These are phyloP conservation scores for Latrodectus elegans DNA, from an alignment of 2,888 invertebrate species.

Conservation along the genomic window DNA sequence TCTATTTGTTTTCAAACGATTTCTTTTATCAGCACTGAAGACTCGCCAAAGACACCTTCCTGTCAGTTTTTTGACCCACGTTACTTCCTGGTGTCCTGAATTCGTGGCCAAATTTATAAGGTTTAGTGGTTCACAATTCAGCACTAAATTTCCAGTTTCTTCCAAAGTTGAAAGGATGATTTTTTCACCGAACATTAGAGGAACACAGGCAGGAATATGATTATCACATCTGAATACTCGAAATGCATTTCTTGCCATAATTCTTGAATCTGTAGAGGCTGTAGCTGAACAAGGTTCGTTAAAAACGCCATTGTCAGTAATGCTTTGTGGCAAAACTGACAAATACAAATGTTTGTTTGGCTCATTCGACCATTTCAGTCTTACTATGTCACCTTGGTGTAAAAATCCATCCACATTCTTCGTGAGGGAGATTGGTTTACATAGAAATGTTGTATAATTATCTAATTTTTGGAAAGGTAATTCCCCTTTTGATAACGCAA, in stretches of 20 bases:
- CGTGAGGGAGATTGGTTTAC: slow-evolving; percentile 29
- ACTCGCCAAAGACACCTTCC: slow-evolving; percentile 39
- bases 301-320: slow-evolving; percentile 16
- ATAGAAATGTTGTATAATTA: slow-evolving; percentile 16
- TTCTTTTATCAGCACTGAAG: background rate
- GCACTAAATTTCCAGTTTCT: slow-evolving; percentile 21
- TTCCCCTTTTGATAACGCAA: slow-evolving; percentile 25
- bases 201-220: slow-evolving; percentile 23
- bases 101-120: slow-evolving; percentile 22
- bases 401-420: slow-evolving; percentile 49
- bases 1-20: background rate
- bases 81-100: slow-evolving; percentile 43
- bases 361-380: slow-evolving; percentile 37
- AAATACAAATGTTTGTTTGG: slow-evolving; percentile 8
- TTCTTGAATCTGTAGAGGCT: slow-evolving; percentile 32
- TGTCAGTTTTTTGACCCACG: slow-evolving; percentile 32
- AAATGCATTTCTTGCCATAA: slow-evolving; percentile 22
- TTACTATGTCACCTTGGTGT: slow-evolving; percentile 46
- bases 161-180: slow-evolving; percentile 17
- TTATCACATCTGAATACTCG: slow-evolving; percentile 47
- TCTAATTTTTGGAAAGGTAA: slow-evolving; percentile 52
- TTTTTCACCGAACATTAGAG: slow-evolving; percentile 43
- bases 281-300: slow-evolving; percentile 42
- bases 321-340: slow-evolving; percentile 30
- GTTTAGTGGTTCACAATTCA: slow-evolving; percentile 33